Base-by-base conservation (phyloP, 2,888 invertebrate species). In the Macaria liturata region DNA sequence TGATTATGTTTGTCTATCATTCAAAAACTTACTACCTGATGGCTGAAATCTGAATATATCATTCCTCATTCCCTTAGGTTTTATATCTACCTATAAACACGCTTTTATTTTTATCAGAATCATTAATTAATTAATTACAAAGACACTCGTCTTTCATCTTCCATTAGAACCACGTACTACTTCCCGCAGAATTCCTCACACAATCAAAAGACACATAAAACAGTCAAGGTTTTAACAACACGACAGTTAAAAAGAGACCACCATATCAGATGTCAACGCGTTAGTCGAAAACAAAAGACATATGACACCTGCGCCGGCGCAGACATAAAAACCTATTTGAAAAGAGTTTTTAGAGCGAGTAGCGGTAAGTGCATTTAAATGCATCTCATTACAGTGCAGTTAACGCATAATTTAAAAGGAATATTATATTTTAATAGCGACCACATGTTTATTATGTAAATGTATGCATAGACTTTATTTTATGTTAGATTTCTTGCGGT, bases 291-390 rank as follows among this genome's bases (percentile, higher is more conserved):
- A 74, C 76, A 73, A 75, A 70, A 69, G 78, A 70, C 61, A 79
- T 58, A 20, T 62, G 72, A 79, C 64, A 78, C 65, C 57, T 43
- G 62, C 32, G 58, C 64, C 65, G 66, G 59, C 69, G 60, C 65
- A 64, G 67, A 69, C 68, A 52, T 30, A 45, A 62, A 62, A 63
- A 46, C 54, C 54, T 46, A 50, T 51, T 58, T 71, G 69, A 71
- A 69, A 67, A 69, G 70, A 68, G 64, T 74, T 70, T 77, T 62
- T 72, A 78, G 78, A 79, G 74, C 78, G 78, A 64, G 60, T 69
- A 79, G 73, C 71, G 70, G 72, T 63, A 75, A 71, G 56, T 58
- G 53, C 52, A 66, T 46, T 62, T 42, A 9, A 58, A 59, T 57
- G 57, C 56, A 53, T 47, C 34, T 37, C 34, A 37, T 37, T 37